phyloP scores from a whole-genome alignment of 2,113 vertebrate genomes.

The Amazona guildingii region DNA sequence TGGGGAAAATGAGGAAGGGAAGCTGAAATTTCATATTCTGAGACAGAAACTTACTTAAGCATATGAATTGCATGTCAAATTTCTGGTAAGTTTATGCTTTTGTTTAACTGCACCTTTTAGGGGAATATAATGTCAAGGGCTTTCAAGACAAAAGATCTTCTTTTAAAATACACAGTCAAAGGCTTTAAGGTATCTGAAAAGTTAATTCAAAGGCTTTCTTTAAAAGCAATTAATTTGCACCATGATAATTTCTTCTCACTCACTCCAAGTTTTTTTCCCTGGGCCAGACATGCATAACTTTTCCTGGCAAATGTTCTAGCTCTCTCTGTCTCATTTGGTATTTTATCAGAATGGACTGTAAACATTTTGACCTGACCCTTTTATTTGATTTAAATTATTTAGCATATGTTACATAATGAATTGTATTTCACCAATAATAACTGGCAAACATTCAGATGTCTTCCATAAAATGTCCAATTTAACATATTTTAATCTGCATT shows the following conservation, averaged over 20 bases:
- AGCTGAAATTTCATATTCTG: not conserved
- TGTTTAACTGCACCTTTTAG: not conserved
- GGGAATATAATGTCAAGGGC: not conserved
- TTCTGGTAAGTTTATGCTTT: not conserved
- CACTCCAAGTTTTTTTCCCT: not conserved
- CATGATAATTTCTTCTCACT: not conserved
- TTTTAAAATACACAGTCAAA: not conserved
- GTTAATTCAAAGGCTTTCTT: not conserved
- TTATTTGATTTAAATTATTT: not conserved
- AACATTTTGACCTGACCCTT: not conserved
- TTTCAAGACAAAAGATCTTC: not conserved
- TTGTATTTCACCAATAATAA: not conserved
- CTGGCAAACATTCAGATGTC: not conserved
- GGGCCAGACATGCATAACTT: not conserved
- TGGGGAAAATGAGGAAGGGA: not conserved
- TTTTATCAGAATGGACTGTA: not conserved
- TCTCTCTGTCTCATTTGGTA: not conserved
- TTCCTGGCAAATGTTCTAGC: not conserved
- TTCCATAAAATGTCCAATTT: not conserved
- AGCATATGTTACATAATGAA: not conserved
- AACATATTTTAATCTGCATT: not conserved
- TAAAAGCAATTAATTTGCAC: not conserved
- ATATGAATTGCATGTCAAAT: not conserved
- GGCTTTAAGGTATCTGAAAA: not conserved
- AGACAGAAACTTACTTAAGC: not conserved